phyloP scores from a whole-genome alignment of 2,888 invertebrate species.

The Cerceris ruficornis region DNA sequence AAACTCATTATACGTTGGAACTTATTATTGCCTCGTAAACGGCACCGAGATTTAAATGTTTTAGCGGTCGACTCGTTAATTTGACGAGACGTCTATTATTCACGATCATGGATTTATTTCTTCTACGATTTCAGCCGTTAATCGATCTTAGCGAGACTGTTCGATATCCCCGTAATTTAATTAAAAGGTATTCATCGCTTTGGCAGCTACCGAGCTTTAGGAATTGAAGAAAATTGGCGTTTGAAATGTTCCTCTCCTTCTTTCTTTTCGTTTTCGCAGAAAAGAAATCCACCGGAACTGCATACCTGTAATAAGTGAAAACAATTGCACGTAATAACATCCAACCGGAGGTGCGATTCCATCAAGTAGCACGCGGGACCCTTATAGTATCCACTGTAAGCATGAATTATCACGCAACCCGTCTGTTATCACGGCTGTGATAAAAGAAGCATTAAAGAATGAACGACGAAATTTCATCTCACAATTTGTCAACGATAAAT shows the following conservation, averaged over 20 bases:
- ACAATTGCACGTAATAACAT: conserved; percentile 69
- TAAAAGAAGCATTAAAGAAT: conserved; percentile 21
- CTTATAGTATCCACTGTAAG: conserved; percentile 57
- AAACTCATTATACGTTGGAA: neutral
- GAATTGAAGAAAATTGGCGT: neutral
- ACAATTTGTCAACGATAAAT: no score
- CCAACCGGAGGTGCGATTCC: conserved; percentile 64
- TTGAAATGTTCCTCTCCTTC: neutral
- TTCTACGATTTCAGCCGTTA: no score
- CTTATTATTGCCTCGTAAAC: no score
- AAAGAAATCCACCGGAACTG: conserved; percentile 37
- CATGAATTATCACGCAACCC: conserved; percentile 62
- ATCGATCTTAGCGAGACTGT: no score
- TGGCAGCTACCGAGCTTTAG: neutral
- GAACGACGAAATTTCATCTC: neutral
- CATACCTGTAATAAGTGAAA: conserved; percentile 64
- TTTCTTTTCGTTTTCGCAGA: neutral
- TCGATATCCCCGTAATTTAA: neutral
- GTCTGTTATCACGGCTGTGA: neutral
- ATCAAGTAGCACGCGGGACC: conserved; percentile 60
- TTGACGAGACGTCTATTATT: no score
- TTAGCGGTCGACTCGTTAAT: no score
- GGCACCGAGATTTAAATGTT: no score
- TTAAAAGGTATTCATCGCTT: no score
- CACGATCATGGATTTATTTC: no score